Evolutionary conservation across 2,888 invertebrate genomes (phyloP).

Genomic region (Philaethria dido): DNA sequence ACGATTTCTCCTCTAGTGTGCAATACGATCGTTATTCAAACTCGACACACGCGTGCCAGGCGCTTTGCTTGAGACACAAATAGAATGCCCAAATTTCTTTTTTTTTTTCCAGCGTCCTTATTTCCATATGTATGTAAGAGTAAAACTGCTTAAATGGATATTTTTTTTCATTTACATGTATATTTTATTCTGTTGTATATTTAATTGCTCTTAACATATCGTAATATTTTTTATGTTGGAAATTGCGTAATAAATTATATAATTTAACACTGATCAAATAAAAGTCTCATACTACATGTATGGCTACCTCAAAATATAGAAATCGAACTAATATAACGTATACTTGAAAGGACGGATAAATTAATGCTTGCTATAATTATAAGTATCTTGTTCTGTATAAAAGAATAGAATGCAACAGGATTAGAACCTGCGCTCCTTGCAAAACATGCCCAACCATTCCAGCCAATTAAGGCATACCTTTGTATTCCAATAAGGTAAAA

Average conservation of each 20-base stretch:
- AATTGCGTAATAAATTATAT: not conserved
- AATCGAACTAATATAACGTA: no score
- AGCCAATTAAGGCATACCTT: not conserved
- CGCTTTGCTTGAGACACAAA: conserved; percentile 22
- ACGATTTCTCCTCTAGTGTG: conserved; percentile 32
- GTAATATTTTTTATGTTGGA: not conserved
- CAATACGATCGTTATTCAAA: conserved; percentile 23
- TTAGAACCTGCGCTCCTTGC: not conserved
- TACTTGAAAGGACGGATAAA: no score
- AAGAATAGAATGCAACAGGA: not conserved
- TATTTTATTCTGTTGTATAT: not conserved
- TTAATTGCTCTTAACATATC: not conserved
- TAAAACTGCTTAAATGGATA: not conserved
- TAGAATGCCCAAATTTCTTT: conserved; percentile 19
- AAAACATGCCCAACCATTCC: not conserved
- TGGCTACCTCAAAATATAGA: no score
- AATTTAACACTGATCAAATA: no score
- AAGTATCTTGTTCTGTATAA: not conserved
- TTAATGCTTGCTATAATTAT: no score
- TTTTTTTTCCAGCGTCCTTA: not conserved
- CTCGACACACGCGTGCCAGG: conserved; percentile 27
- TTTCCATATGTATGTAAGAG: not conserved
- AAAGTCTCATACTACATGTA: no score
- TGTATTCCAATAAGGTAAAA: not conserved
- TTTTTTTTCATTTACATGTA: not conserved